Evolutionary conservation across 2,797 vertebrate genomes (phyloP), one percentile per base, ranked within the genome.

Genomic region (Mus minutoides): DNA sequence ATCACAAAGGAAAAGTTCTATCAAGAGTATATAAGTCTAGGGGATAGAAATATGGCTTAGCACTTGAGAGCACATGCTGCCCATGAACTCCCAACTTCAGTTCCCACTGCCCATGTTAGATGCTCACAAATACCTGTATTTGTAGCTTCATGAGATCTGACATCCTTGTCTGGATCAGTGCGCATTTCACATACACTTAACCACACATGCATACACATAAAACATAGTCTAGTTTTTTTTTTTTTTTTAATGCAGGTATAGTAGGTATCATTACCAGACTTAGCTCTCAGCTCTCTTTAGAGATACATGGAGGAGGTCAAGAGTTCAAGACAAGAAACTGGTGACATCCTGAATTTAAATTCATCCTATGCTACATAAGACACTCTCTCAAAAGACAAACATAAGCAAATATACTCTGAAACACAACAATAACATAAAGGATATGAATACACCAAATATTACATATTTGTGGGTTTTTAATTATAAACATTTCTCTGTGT

Each of bases 401-500:
- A 69, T 49, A 69, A 52, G 49, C 40, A 62, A 64, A 21, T 19
- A 6, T 31, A 22, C 29, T 21, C 10, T 19, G 12, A 52, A 46
- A 13, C 6, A 67, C 29, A 67, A 49, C 31, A 31, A 7, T 16
- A 69, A 43, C 37, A 19, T 13, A 86, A n/a, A 52, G 29, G n/a
- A 17, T 64, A n/a, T 1, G 5, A 67, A 58, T 90, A n/a, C 69
- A 77, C 31, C 4, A 67, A 58, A 90, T 52, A 40, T 56, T 16
- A 69, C 29, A 87, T 49, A 49, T 9, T 49, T 49, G 49, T 49
- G 49, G 43, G 88, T 76, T 71, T 56, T 88, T 80, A 17, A 19
- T 85, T 92, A 82, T 85, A 91, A 92, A 94, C 84, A 90, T 79
- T 94, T 94, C 95, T 91, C 88, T 58, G 89, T 91, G 17, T 56